These are phyloP conservation scores for Bombylius major DNA, from an alignment of 2,888 invertebrate species.

Conservation along the genomic window DNA sequence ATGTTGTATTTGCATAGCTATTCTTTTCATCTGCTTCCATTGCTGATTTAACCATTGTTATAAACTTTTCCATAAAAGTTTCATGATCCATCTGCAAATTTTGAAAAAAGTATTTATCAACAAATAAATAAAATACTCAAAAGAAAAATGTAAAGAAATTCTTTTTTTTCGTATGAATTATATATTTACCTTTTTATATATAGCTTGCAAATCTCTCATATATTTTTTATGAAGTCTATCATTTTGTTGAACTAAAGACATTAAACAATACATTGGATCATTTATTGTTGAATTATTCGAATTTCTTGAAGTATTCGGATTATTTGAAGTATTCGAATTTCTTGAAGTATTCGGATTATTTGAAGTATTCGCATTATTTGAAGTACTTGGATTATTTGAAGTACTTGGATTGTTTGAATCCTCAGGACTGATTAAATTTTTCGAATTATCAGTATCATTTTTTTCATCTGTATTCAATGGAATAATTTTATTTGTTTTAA, in stretches of 20 bases:
- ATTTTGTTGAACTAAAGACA: conserved; percentile 50
- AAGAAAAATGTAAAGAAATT: neutral
- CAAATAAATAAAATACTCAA: neutral
- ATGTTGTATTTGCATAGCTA: conserved; percentile 51
- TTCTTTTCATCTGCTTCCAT: conserved; percentile 55
- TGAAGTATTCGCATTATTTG: too few species aligned
- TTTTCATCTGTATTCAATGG: too few species aligned
- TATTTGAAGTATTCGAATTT: too few species aligned
- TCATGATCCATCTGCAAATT: conserved; percentile 41
- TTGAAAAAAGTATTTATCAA: too few species aligned
- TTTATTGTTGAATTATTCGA: conserved; percentile 6
- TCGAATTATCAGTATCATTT: too few species aligned
- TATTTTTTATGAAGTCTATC: conserved; percentile 53
- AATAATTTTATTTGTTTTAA: too few species aligned
- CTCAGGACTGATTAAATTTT: too few species aligned
- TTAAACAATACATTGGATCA: conserved; percentile 37
- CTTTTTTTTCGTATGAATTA: neutral
- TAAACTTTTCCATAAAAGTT: conserved; percentile 50
- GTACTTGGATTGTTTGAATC: too few species aligned
- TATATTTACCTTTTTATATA: conserved; percentile 46
- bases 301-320: too few species aligned
- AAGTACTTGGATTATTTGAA: too few species aligned
- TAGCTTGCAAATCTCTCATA: conserved; percentile 46
- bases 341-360: too few species aligned
- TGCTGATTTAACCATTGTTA: conserved; percentile 48